These are phyloP conservation scores for Volucella inflata DNA, from an alignment of 2,888 invertebrate species.

Conservation along the genomic window DNA sequence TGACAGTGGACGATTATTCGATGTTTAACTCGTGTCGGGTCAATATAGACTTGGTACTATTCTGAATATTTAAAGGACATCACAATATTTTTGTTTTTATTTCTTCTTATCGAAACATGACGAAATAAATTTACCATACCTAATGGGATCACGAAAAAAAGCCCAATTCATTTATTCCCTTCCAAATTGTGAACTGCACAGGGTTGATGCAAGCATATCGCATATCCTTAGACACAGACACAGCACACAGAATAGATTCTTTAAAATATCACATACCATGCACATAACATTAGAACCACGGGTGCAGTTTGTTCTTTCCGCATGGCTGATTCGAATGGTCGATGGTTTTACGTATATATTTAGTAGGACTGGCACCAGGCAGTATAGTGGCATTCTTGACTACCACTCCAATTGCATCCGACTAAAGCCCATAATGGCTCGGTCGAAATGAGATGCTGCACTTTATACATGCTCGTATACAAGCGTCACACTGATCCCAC, in stretches of 20 bases:
- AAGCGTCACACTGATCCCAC: background rate
- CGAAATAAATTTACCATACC: slow-evolving; percentile 13
- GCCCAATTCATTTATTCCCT: slow-evolving; percentile 39
- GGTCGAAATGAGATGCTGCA: slow-evolving; percentile 51
- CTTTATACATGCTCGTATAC: slow-evolving; percentile 34
- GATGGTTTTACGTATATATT: too few relatives aligned
- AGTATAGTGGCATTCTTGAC: slow-evolving; percentile 34
- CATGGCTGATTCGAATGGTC: slow-evolving; percentile 37
- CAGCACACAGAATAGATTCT: slow-evolving; percentile 11
- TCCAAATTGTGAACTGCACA: slow-evolving; percentile 22
- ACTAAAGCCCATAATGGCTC: slow-evolving; percentile 51
- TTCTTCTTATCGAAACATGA: background rate
- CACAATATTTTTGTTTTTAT: too few relatives aligned
- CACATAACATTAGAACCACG: slow-evolving; percentile 57
- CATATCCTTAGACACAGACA: slow-evolving; percentile 12
- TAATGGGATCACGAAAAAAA: background rate
- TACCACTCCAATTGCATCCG: slow-evolving; percentile 62
- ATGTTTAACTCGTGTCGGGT: too few relatives aligned
- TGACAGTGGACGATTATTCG: too few relatives aligned
- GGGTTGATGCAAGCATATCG: slow-evolving; percentile 12
- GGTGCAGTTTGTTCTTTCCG: slow-evolving; percentile 50
- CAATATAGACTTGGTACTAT: too few relatives aligned
- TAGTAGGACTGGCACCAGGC: slow-evolving; percentile 1
- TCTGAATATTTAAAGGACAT: too few relatives aligned
- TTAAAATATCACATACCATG: slow-evolving; percentile 23